phyloP scores from a whole-genome alignment of 2,113 vertebrate genomes.

The Carassius auratus region DNA sequence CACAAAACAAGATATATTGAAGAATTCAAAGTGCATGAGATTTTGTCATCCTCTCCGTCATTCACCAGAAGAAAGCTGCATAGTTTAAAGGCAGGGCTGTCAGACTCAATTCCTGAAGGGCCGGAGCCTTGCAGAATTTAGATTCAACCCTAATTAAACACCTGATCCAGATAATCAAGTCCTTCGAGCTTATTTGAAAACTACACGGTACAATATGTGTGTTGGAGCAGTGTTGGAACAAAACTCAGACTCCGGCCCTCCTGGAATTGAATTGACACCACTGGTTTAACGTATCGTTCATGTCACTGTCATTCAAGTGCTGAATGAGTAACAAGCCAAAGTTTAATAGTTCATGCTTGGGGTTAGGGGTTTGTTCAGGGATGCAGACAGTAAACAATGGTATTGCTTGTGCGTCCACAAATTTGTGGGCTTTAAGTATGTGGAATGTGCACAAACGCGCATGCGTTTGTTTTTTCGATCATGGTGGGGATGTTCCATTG shows the following conservation, averaged over 20 bases:
- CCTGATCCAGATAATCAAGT: too few species aligned
- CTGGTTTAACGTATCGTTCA: not conserved
- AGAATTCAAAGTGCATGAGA: not conserved
- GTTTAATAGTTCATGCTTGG: not conserved
- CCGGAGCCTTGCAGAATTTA: too few species aligned
- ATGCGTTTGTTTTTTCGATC: not conserved
- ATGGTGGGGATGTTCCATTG: not conserved
- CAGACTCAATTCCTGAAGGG: too few species aligned
- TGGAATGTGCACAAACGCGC: not conserved
- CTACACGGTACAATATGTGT: too few species aligned
- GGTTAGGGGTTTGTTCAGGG: not conserved
- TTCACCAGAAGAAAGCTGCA: too few species aligned
- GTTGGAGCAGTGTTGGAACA: too few species aligned
- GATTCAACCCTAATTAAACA: too few species aligned
- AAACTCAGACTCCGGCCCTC: too few species aligned
- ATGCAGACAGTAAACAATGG: not conserved
- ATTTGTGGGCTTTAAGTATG: not conserved
- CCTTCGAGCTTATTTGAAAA: too few species aligned
- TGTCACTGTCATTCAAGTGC: not conserved
- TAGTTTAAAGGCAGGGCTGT: too few species aligned
- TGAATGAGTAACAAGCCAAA: not conserved
- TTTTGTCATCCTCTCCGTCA: not conserved
- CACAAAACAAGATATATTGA: too few species aligned
- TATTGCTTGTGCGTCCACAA: not conserved
- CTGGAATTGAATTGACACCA: too few species aligned